Evolutionary conservation across 1,140 invertebrate genomes (phyloP).

Genomic region (Drosophila sulfurigaster): DNA sequence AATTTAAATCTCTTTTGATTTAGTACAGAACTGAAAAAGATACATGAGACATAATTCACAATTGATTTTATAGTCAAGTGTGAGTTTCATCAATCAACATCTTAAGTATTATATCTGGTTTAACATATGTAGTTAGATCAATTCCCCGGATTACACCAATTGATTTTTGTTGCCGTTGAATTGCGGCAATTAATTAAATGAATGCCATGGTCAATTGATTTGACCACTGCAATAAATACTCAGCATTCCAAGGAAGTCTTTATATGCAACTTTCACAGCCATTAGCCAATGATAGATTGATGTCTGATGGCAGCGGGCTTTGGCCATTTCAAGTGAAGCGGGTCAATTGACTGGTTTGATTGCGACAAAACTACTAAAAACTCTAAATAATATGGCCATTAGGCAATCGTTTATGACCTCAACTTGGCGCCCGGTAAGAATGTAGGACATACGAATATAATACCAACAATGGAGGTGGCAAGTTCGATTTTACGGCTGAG

Average conservation of each 20-base stretch:
- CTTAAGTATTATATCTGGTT: neutral
- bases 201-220: constrained; percentile 50
- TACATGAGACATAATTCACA: neutral
- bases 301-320: constrained; percentile 7
- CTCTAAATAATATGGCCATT: constrained; percentile 16
- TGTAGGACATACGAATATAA: constrained; percentile 1
- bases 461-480: constrained; percentile 4
- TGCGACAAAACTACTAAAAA: constrained; percentile 18
- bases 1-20: neutral
- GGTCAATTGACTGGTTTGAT: constrained; percentile 24
- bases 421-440: neutral
- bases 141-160: constrained; percentile 14
- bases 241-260: constrained; percentile 53
- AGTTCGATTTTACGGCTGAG: constrained; percentile 3
- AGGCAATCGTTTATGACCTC: constrained; percentile 25
- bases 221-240: constrained; percentile 7
- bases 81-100: too few species aligned
- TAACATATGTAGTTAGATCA: neutral
- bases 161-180: constrained; percentile 25
- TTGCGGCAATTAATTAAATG: constrained; percentile 36
- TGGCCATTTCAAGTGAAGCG: constrained; percentile 4
- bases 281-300: constrained; percentile 28
- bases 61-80: too few species aligned
- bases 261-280: constrained; percentile 26
- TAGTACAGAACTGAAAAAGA: neutral